Evolutionary conservation across 2,113 vertebrate species (phyloP).

Genomic region (Thymallus thymallus): DNA sequence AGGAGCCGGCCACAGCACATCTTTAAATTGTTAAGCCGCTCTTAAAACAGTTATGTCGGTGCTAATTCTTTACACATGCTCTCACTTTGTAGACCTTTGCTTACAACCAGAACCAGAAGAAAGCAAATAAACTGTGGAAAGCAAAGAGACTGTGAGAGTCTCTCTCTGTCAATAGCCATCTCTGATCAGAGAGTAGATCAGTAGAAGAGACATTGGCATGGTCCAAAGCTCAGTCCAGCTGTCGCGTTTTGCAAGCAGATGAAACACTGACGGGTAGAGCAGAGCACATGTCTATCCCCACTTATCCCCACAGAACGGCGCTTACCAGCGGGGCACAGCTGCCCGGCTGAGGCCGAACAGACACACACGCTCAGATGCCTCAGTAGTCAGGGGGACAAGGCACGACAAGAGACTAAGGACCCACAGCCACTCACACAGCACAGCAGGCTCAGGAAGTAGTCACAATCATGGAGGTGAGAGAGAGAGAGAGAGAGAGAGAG

Average conservation of each 20-base stretch:
- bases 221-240: conserved; percentile 66
- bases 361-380: conserved; percentile 50
- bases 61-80: conserved; percentile 68
- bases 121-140: no score
- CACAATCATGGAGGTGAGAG: not conserved
- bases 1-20: conserved; percentile 49
- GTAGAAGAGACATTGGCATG: conserved; percentile 34
- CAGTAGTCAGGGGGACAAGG: conserved; percentile 52
- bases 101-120: conserved; percentile 41
- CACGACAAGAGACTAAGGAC: conserved; percentile 52
- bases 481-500: not conserved
- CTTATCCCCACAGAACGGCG: conserved; percentile 57
- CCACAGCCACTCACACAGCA: conserved; percentile 21
- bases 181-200: conserved; percentile 32
- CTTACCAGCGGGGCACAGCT: conserved; percentile 58
- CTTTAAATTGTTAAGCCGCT: conserved; percentile 67
- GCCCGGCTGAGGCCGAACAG: conserved; percentile 33
- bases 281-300: conserved; percentile 63
- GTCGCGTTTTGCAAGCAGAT: conserved; percentile 63
- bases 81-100: conserved; percentile 70
- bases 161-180: not conserved
- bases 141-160: no score
- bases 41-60: conserved; percentile 63
- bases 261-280: conserved; percentile 56
- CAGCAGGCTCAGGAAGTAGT: conserved; percentile 44